Evolutionary conservation across 1,140 invertebrate species (phyloP).

Genomic region (Parapsyche elsis): DNA sequence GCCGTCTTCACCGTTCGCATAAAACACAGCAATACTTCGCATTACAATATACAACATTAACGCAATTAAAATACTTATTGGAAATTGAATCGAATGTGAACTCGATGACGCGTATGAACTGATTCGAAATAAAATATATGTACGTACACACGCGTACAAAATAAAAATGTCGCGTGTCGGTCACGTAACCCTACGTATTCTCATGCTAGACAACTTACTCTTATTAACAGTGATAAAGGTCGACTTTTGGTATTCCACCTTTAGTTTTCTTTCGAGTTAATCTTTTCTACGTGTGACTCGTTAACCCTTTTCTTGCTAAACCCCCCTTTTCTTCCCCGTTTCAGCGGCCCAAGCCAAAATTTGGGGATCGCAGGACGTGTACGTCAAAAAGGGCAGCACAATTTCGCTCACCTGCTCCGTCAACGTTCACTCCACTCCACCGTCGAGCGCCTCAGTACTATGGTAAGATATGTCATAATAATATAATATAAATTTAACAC

Average conservation of each 20-base stretch:
- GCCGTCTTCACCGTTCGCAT: not conserved
- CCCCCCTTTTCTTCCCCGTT: conserved; percentile 53
- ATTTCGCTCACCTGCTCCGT: conserved; percentile 90
- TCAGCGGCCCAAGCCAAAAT: conserved; percentile 88
- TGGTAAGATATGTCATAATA: conserved; percentile 67
- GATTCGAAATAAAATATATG: no score
- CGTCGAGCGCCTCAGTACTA: conserved; percentile 76
- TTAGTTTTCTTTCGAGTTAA: no score
- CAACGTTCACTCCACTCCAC: conserved; percentile 86
- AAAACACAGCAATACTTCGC: not conserved
- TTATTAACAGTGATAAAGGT: conserved; percentile 12
- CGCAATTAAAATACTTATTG: conserved; percentile 15
- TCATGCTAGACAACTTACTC: not conserved
- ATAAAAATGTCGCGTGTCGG: no score
- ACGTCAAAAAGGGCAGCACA: conserved; percentile 90
- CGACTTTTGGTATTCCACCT: not conserved
- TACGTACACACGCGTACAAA: no score
- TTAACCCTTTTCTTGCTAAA: no score
- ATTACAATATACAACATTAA: conserved; percentile 8
- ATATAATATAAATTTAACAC: not conserved
- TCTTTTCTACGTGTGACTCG: no score
- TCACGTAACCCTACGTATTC: no score
- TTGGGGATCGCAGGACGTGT: conserved; percentile 85
- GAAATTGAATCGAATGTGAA: not conserved
- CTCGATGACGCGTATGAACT: not conserved